These are phyloP conservation scores for Polyommatus iphigenia DNA, from an alignment of 2,888 invertebrate species.

Conservation along the genomic window DNA sequence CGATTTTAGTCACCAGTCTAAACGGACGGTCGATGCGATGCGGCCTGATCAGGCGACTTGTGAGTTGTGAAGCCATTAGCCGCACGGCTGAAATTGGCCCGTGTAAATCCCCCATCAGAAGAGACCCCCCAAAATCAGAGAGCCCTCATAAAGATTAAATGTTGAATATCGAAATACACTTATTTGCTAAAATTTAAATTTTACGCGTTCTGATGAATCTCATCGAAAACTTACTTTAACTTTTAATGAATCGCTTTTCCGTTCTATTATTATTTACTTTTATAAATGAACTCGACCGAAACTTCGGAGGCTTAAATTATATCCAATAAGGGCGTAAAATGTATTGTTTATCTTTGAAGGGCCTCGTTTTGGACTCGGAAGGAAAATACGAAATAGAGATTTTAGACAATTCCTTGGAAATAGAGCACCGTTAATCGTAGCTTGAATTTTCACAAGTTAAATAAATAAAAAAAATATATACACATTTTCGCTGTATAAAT, in stretches of 20 bases:
- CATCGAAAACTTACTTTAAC: conserved; percentile 6
- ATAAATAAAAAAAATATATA: neutral
- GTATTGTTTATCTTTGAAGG: conserved; percentile 26
- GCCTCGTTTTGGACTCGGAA: neutral
- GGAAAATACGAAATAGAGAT: neutral
- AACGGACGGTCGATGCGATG: too few relatives aligned
- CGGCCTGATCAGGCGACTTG: too few relatives aligned
- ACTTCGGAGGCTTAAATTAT: conserved; percentile 13
- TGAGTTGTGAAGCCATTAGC: too few relatives aligned
- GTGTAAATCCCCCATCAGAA: too few relatives aligned
- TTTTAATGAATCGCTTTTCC: conserved; percentile 30
- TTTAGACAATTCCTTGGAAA: neutral
- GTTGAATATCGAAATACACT: neutral
- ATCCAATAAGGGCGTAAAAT: conserved; percentile 4
- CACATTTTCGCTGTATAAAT: neutral
- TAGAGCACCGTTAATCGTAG: neutral
- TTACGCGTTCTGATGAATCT: conserved; percentile 18
- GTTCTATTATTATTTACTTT: conserved; percentile 28
- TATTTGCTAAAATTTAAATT: neutral
- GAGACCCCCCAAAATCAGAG: neutral
- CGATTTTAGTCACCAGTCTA: too few relatives aligned
- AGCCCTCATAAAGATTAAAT: neutral
- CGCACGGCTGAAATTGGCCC: too few relatives aligned
- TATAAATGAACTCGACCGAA: conserved; percentile 18
- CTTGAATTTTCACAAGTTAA: neutral